These are phyloP conservation scores for Caenorhabditis panamensis DNA, from an alignment of 2,888 invertebrate species.

Conservation along the genomic window DNA sequence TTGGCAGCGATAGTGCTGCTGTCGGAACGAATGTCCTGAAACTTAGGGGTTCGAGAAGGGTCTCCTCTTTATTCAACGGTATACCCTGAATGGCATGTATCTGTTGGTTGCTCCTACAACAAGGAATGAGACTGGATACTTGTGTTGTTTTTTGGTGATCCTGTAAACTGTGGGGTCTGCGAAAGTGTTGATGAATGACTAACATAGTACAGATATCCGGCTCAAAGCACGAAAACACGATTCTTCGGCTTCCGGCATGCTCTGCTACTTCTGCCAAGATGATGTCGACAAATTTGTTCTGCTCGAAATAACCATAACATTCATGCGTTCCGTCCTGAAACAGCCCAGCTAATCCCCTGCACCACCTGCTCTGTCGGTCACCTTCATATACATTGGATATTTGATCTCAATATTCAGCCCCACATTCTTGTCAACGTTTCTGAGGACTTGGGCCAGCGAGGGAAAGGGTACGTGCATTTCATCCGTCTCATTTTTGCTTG, in stretches of 20 bases:
- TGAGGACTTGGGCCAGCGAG: slow-evolving; percentile 89
- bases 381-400: slow-evolving; percentile 88
- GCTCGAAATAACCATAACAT: slow-evolving; percentile 85
- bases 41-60: too few relatives aligned
- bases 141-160: slow-evolving; percentile 94
- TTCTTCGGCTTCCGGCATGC: slow-evolving; percentile 88
- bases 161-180: slow-evolving; percentile 82
- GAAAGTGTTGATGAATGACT: too few relatives aligned
- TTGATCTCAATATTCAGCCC: slow-evolving; percentile 98
- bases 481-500: slow-evolving; percentile 69
- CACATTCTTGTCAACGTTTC: slow-evolving; percentile 89
- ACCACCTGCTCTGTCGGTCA: slow-evolving; percentile 6
- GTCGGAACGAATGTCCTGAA: slow-evolving; percentile 69
- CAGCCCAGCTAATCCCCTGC: neutral
- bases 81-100: slow-evolving; percentile 83
- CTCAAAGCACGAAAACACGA: slow-evolving; percentile 96
- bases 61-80: neutral
- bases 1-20: slow-evolving; percentile 75
- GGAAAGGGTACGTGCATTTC: slow-evolving; percentile 88
- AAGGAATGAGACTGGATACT: slow-evolving; percentile 95
- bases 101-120: slow-evolving; percentile 88
- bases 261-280: slow-evolving; percentile 89
- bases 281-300: slow-evolving; percentile 93
- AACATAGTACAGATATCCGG: slow-evolving; percentile 93
- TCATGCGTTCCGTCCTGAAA: slow-evolving; percentile 82